Evolutionary conservation across 2,888 invertebrate species (phyloP).

Genomic region (Gonocerus acuteangulatus): DNA sequence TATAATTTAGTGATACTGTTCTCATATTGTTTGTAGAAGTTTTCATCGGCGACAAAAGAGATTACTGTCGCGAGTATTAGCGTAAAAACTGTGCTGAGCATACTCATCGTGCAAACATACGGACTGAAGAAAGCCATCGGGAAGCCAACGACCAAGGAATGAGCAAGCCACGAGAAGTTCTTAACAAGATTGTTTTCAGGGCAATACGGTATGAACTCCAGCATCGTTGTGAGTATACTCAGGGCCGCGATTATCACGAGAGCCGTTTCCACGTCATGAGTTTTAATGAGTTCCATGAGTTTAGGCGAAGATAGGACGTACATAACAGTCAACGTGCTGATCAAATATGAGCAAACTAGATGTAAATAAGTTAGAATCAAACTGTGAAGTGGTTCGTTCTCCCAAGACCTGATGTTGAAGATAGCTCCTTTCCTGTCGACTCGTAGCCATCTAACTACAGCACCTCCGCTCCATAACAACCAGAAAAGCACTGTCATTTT

Average conservation of each 20-base stretch:
- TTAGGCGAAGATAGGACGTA: neutral
- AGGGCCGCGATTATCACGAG: slow-evolving; percentile 1
- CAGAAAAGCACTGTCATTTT: neutral
- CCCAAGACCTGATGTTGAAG: slow-evolving; percentile 9
- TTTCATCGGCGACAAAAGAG: slow-evolving; percentile 6
- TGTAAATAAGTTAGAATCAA: slow-evolving; percentile 21
- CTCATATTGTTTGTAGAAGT: slow-evolving; percentile 17
- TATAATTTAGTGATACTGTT: slow-evolving; percentile 5
- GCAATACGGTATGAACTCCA: slow-evolving; percentile 12
- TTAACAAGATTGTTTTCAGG: slow-evolving; percentile 13
- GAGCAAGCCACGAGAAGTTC: slow-evolving; percentile 12
- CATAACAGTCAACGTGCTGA: neutral
- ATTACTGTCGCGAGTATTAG: slow-evolving; percentile 21
- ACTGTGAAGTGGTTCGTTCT: neutral
- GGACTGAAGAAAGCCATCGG: slow-evolving; percentile 21
- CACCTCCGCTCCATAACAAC: neutral
- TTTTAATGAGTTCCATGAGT: neutral
- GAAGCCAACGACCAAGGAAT: slow-evolving; percentile 16
- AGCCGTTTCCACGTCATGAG: neutral
- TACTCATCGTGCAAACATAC: slow-evolving; percentile 10
- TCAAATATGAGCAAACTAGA: slow-evolving; percentile 3
- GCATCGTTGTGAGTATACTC: slow-evolving; percentile 5
- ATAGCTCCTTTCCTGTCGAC: slow-evolving; percentile 16
- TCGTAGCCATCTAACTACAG: slow-evolving; percentile 8
- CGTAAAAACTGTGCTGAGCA: slow-evolving; percentile 9